Conservation (phyloP, 2,113 vertebrate species). For the Chamaea fasciata region DNA sequence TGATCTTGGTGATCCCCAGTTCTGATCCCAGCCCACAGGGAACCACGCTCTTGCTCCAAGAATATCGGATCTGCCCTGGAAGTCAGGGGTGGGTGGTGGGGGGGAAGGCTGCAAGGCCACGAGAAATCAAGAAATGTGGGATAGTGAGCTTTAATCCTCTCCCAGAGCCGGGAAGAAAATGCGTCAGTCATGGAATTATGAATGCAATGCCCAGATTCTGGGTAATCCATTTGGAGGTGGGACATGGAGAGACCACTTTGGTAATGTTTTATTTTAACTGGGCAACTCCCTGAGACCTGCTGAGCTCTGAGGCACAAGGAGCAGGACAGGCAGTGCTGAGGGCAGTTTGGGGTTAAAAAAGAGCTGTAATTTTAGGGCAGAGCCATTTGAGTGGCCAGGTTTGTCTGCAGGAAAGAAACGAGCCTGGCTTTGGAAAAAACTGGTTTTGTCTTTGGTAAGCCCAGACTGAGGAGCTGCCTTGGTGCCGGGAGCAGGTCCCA, state of each 20-base stretch:
- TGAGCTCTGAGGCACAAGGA: background rate
- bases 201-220: background rate
- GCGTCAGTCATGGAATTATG: background rate
- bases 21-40: background rate
- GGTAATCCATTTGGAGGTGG: background rate
- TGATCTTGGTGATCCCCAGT: background rate
- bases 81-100: background rate
- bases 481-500: background rate
- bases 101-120: background rate
- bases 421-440: background rate
- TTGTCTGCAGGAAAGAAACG: background rate
- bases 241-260: background rate
- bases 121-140: background rate
- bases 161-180: background rate
- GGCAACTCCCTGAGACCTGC: background rate
- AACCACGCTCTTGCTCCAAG: background rate
- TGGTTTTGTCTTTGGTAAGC: background rate
- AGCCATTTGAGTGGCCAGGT: background rate
- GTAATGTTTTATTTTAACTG: background rate
- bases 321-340: background rate
- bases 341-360: background rate
- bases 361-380: background rate
- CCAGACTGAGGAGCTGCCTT: background rate
- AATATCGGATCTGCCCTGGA: background rate
- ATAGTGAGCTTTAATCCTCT: background rate